Evolutionary conservation across 1,140 invertebrate genomes (phyloP).

Genomic region (Brachionus plicatilis): DNA sequence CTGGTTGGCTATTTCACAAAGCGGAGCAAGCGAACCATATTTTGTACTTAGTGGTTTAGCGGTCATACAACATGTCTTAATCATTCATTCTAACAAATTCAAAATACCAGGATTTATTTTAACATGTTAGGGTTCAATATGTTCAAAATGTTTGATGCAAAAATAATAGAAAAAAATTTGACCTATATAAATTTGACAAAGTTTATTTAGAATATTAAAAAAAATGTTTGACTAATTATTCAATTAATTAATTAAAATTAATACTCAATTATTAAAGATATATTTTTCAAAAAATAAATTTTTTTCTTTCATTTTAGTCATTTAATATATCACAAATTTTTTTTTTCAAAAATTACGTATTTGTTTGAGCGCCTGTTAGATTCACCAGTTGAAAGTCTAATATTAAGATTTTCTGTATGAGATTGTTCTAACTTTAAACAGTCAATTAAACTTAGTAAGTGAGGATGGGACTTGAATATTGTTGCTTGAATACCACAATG

Average conservation of each 20-base stretch:
- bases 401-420: too few species aligned
- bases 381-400: not conserved
- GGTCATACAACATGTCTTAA: not conserved
- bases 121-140: too few species aligned
- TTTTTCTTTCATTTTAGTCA: not conserved
- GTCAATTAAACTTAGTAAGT: too few species aligned
- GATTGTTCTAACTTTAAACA: too few species aligned
- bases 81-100: not conserved
- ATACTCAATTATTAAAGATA: not conserved
- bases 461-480: too few species aligned
- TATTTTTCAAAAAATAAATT: not conserved
- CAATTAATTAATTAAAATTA: not conserved
- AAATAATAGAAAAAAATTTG: not conserved
- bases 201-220: not conserved
- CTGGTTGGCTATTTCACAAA: too few species aligned
- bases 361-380: not conserved
- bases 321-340: not conserved
- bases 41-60: too few species aligned
- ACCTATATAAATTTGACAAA: too few species aligned
- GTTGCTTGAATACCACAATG: too few species aligned
- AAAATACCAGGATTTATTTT: not conserved
- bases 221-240: not conserved
- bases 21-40: too few species aligned
- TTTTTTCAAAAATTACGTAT: not conserved
- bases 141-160: not conserved